phyloP scores from a whole-genome alignment of 2,888 invertebrate species.

The Cryptops parisi region DNA sequence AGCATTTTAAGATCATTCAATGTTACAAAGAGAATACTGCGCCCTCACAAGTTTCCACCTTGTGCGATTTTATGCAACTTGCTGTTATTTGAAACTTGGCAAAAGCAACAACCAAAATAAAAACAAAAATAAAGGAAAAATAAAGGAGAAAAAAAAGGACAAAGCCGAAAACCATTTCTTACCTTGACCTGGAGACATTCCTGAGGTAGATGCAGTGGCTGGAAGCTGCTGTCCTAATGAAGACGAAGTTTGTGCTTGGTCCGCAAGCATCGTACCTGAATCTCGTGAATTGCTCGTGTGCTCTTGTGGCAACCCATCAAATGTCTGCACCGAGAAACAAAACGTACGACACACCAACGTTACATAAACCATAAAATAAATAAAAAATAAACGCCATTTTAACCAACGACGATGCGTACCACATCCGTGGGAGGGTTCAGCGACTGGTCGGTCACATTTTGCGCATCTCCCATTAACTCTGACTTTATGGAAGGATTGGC shows the following conservation, averaged over 20 bases:
- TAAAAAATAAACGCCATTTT: background rate
- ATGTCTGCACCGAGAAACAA: background rate
- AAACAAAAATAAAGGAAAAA: background rate
- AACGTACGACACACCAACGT: background rate
- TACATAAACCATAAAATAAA: too few species aligned
- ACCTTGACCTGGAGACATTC: constrained; percentile 15
- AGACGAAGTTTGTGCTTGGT: constrained; percentile 12
- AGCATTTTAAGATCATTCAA: too few species aligned
- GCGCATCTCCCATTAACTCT: background rate
- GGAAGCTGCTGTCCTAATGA: constrained; percentile 12
- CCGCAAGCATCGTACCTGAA: constrained; percentile 13
- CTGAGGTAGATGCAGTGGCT: constrained; percentile 14
- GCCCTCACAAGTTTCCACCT: too few species aligned
- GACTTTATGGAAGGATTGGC: constrained; percentile 7
- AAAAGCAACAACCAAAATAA: background rate
- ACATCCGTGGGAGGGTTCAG: background rate
- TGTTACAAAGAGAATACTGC: too few species aligned
- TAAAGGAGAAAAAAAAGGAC: background rate
- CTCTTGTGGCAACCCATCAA: constrained; percentile 6
- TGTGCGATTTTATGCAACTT: too few species aligned
- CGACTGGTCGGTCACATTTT: background rate
- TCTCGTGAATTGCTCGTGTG: constrained; percentile 12
- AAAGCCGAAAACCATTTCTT: constrained; percentile 6
- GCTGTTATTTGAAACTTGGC: background rate
- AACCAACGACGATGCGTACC: background rate